Conservation (phyloP, 2,113 vertebrate genomes). For the Corvus hawaiiensis region DNA sequence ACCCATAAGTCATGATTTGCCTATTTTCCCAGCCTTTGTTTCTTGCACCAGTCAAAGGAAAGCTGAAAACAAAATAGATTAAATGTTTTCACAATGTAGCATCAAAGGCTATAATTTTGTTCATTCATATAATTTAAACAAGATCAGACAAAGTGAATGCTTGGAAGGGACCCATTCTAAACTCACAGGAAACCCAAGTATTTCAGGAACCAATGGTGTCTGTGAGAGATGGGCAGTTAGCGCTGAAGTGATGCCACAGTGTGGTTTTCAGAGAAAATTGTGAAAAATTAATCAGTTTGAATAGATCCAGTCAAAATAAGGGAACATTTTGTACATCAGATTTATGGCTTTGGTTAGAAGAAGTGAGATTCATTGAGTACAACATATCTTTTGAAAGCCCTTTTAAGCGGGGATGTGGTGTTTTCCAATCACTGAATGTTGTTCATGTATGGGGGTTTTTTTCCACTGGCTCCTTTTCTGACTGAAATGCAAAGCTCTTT, state of each 20-base stretch:
- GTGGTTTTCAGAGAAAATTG: conserved; percentile 21
- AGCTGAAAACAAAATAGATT: conserved; percentile 51
- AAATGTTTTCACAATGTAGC: background rate
- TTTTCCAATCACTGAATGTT: background rate
- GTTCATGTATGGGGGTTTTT: background rate
- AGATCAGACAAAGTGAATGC: conserved; percentile 17
- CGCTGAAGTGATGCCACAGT: background rate
- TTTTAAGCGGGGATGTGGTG: background rate
- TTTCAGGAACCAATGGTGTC: background rate
- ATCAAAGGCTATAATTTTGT: conserved; percentile 43
- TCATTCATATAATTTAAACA: conserved; percentile 39
- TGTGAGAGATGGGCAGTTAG: background rate
- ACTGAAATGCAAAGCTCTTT: background rate
- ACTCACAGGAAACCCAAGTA: conserved; percentile 26
- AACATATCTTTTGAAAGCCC: background rate
- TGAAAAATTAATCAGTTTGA: conserved; percentile 5
- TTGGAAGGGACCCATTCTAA: conserved; percentile 26
- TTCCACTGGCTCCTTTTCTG: background rate
- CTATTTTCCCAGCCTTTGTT: conserved; percentile 51
- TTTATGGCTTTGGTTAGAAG: background rate
- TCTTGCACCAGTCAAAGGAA: conserved; percentile 31
- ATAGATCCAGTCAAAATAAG: background rate
- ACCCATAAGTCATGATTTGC: conserved; percentile 31
- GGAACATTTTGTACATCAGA: background rate
- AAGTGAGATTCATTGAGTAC: background rate